A percentile compares a stretch with the other conserved stretches of the same genome.
These are phyloP conservation scores for Spatula versicolor DNA, from an alignment of 2,797 vertebrate genomes.

Conservation along the genomic window DNA sequence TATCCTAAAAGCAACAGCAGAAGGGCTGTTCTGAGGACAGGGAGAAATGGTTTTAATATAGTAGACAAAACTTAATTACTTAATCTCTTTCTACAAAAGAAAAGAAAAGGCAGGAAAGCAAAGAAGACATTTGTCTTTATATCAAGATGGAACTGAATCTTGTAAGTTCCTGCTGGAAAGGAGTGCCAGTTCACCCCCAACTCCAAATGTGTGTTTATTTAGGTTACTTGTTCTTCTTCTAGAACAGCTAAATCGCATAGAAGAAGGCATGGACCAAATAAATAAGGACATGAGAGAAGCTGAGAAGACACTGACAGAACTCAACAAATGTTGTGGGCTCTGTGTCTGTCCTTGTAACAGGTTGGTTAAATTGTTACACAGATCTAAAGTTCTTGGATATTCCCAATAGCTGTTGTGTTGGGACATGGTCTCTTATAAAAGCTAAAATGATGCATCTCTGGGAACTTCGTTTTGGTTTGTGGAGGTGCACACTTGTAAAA, in stretches of 20 bases:
- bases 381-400: not conserved
- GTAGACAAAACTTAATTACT: not conserved
- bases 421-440: not conserved
- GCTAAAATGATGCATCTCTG: not conserved
- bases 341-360: slow-evolving; percentile 96
- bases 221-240: slow-evolving; percentile 40
- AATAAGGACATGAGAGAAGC: slow-evolving; percentile 96
- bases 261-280: slow-evolving; percentile 96
- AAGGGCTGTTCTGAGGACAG: not conserved
- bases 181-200: not conserved
- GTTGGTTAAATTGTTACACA: slow-evolving; percentile 77
- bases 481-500: not conserved
- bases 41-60: not conserved
- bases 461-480: not conserved
- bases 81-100: not conserved
- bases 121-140: not conserved
- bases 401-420: not conserved
- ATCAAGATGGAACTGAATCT: not conserved
- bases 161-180: not conserved
- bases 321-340: slow-evolving; percentile 95
- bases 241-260: slow-evolving; percentile 92
- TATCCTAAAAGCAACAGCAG: not conserved
- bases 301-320: slow-evolving; percentile 94
- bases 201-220: not conserved
- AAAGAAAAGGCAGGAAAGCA: not conserved